Conservation (phyloP, 2,113 vertebrate species). For the Istiophorus platypterus region DNA sequence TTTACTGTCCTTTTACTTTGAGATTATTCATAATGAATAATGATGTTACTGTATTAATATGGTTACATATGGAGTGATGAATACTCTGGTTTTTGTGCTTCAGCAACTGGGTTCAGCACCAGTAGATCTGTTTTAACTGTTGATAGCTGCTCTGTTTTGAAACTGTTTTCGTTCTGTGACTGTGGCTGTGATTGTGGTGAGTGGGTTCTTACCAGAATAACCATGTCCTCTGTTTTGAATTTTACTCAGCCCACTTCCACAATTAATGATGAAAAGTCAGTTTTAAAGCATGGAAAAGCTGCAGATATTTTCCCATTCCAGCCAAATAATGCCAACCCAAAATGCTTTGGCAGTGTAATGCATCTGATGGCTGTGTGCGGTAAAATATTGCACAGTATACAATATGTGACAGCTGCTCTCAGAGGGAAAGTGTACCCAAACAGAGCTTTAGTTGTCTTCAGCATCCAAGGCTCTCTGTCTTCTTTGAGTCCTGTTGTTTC, state of each 20-base stretch:
- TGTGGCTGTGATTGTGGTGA: conserved; percentile 35
- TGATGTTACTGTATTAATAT: conserved; percentile 26
- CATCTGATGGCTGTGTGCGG: conserved; percentile 46
- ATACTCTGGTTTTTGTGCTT: conserved; percentile 17
- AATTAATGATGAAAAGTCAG: conserved; percentile 23
- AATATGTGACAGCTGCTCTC: conserved; percentile 67
- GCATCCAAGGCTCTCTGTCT: conserved; percentile 33
- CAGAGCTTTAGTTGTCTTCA: conserved; percentile 32
- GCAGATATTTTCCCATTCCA: conserved; percentile 23
- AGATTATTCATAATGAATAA: conserved; percentile 44
- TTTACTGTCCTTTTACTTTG: conserved; percentile 40
- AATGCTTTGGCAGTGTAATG: conserved; percentile 17
- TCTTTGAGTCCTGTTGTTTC: conserved; percentile 46
- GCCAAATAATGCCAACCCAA: conserved; percentile 30
- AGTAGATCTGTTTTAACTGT: conserved; percentile 30
- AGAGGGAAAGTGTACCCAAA: conserved; percentile 39
- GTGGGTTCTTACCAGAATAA: conserved; percentile 51
- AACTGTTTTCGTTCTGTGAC: conserved; percentile 40
- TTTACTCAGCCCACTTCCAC: conserved; percentile 36
- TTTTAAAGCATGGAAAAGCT: conserved; percentile 20
- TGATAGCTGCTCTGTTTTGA: conserved; percentile 25
- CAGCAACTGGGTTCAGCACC: conserved; percentile 29
- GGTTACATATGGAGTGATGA: conserved; percentile 19
- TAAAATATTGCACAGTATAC: conserved; percentile 56
- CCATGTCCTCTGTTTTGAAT: conserved; percentile 49